Evolutionary conservation across 1,140 invertebrate species (phyloP).

Genomic region (Hylyphantes graminicola): DNA sequence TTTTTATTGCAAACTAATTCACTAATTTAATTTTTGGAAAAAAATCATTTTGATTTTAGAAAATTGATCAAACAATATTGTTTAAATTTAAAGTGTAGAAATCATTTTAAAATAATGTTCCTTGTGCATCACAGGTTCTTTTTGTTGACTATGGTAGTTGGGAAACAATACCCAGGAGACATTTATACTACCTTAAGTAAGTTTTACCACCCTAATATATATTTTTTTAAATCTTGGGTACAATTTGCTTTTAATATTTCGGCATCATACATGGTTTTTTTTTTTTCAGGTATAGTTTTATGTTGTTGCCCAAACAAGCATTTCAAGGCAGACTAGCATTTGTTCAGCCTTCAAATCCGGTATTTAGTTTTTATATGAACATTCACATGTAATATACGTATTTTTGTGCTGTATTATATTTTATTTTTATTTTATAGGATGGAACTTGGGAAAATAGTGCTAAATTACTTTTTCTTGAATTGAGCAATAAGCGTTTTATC

Average conservation of each 20-base stretch:
- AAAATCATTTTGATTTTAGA: too few relatives aligned
- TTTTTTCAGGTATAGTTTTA: background rate
- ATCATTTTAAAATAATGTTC: background rate
- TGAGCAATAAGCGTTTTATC: too few relatives aligned
- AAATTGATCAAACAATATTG: too few relatives aligned
- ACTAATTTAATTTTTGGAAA: too few relatives aligned
- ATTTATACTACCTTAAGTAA: conserved; percentile 24
- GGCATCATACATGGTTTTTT: background rate
- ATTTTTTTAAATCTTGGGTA: background rate
- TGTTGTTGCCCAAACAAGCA: conserved; percentile 13
- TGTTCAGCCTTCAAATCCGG: background rate
- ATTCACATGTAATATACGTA: too few relatives aligned
- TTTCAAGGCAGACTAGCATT: conserved; percentile 6
- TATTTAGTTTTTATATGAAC: background rate
- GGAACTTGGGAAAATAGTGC: too few relatives aligned
- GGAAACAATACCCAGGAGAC: background rate
- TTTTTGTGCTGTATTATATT: too few relatives aligned
- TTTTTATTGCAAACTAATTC: too few relatives aligned
- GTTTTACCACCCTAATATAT: background rate
- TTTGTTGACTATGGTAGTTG: conserved; percentile 34
- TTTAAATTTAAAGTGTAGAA: too few relatives aligned
- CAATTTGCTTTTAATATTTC: background rate
- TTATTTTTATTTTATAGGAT: too few relatives aligned
- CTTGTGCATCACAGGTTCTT: conserved; percentile 8
- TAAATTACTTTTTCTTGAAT: too few relatives aligned